phyloP scores from a whole-genome alignment of 2,888 invertebrate genomes.

The Eurytoma adleriae region DNA sequence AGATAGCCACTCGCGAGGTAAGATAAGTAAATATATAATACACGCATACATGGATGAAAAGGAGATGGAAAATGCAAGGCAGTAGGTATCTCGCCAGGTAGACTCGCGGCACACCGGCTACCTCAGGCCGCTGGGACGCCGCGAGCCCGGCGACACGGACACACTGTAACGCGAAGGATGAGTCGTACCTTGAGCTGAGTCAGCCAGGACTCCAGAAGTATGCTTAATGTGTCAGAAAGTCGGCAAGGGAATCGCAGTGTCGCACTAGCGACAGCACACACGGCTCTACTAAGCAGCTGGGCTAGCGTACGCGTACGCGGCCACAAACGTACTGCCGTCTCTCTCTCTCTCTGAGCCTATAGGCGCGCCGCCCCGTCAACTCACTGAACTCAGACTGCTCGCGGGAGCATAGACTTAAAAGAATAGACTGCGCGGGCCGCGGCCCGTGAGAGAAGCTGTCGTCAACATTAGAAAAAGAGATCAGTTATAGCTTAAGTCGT shows the following conservation, averaged over 20 bases:
- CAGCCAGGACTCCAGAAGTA: no score
- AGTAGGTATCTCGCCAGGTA: background rate
- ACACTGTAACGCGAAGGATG: background rate
- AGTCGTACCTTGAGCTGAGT: background rate
- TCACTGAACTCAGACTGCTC: no score
- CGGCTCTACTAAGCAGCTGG: no score
- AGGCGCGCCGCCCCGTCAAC: background rate
- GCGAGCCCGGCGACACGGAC: background rate
- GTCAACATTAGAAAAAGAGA: no score
- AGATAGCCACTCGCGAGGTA: background rate
- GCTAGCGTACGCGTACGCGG: constrained; percentile 39
- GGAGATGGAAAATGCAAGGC: background rate
- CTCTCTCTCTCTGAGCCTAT: background rate
- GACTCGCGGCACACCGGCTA: background rate
- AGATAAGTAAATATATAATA: no score
- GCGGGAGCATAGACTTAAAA: no score
- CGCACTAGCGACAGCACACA: background rate
- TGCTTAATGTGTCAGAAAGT: background rate
- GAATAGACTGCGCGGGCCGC: no score
- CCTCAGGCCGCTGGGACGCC: background rate
- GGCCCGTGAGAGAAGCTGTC: no score
- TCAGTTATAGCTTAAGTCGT: no score
- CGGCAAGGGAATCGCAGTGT: background rate
- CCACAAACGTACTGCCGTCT: constrained; percentile 37
- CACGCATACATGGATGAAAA: background rate